Evolutionary conservation across 2,888 invertebrate genomes (phyloP), one percentile per base, ranked within the genome.

Genomic region (Habrosyne pyritoides): DNA sequence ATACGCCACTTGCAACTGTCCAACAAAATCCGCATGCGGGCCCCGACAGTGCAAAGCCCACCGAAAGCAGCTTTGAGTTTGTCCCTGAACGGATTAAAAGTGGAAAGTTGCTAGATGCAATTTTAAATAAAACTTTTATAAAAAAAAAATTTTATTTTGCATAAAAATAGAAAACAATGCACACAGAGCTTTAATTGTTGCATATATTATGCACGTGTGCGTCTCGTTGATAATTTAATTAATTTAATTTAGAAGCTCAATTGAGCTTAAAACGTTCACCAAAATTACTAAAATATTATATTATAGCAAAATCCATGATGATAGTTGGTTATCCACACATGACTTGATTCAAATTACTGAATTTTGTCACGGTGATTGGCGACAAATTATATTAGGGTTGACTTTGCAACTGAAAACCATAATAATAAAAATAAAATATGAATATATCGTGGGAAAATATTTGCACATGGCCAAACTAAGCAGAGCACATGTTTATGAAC

Each of bases 51-150:
- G 79, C 79, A 84, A 88, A 84, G 80, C 81, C 79, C 75, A 71
- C 78, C 76, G 63, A 87, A 89, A 88, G 86, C 87, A 73, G 87
- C 84, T 88, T 85, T 83, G 80, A 87, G 84, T 86, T 87, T 81
- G 85, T 83, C 77, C 77, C 81, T 76, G 79, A 81, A 81, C 71
- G 84, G 86, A 88, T 87, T 87, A 88, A 85, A 80, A 75, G 74
- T 71, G 69, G 83, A 85, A 87, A 77, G 84, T 83, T 78, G 76
- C 71, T 72, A 73, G 71, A 77, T 77, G 71, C 77, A 79, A 75
- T 81, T 82, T 81, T 73, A 74, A 80, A 79, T 77, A 8, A 49
- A 42, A 42, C 18, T 42, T 42, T 36, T 42, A 18, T 14, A 36
- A 36, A 14, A n/a, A 8, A 14, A 36, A 3, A n/a, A n/a, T n/a